These are phyloP conservation scores for Belonocnema kinseyi DNA, from an alignment of 1,140 invertebrate genomes.

Conservation along the genomic window DNA sequence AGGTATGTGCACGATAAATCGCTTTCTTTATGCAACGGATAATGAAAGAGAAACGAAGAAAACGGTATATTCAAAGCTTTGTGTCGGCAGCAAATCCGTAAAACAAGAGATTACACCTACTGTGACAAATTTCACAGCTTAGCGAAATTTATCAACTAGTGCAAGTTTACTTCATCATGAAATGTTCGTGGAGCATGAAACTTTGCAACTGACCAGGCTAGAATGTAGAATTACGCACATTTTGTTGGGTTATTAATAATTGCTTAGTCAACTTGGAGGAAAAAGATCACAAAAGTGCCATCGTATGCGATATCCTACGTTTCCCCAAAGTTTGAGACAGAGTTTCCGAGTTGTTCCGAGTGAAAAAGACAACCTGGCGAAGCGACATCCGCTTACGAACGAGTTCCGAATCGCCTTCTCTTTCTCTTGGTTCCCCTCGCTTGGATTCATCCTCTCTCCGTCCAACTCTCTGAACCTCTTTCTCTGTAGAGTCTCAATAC, in stretches of 20 bases:
- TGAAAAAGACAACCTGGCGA: slow-evolving; percentile 12
- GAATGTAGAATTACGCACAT: no score
- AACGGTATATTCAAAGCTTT: neutral
- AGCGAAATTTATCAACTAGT: neutral
- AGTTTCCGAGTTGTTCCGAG: neutral
- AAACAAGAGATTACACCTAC: slow-evolving; percentile 2
- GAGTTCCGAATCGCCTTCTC: slow-evolving; percentile 8
- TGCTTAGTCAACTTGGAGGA: no score
- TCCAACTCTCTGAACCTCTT: slow-evolving; percentile 21
- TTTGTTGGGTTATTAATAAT: no score
- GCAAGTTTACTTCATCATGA: neutral
- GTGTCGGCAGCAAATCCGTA: neutral
- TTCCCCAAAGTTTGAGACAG: neutral
- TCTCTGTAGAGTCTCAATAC: slow-evolving; percentile 37
- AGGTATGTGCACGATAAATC: neutral
- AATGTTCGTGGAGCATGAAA: no score
- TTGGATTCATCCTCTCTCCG: neutral
- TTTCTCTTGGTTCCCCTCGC: neutral
- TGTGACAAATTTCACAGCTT: slow-evolving; percentile 9
- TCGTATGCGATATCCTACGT: neutral
- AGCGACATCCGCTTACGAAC: slow-evolving; percentile 19
- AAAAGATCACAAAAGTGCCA: no score
- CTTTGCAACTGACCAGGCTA: no score
- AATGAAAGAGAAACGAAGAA: neutral
- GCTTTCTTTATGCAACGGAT: neutral